These are phyloP conservation scores for Rhabdornis inornatus DNA, from an alignment of 2,113 vertebrate species.

Conservation along the genomic window DNA sequence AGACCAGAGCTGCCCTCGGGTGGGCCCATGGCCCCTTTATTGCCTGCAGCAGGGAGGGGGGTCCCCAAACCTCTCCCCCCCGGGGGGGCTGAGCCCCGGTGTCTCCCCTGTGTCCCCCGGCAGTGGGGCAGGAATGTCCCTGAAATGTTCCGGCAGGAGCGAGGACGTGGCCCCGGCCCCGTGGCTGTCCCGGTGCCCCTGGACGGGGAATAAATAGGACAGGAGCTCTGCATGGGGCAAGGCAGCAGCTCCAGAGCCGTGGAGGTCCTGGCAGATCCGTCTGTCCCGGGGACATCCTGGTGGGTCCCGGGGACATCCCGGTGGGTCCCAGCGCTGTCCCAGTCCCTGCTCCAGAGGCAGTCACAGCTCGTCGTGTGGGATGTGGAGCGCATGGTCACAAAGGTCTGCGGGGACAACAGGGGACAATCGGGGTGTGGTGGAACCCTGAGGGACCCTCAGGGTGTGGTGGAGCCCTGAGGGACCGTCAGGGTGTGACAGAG, in stretches of 20 bases:
- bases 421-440: accelerated
- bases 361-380: conserved; percentile 91
- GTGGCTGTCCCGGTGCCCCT: not conserved
- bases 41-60: not conserved
- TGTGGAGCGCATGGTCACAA: conserved; percentile 90
- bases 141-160: accelerated
- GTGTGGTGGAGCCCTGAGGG: not conserved
- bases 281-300: too few species aligned
- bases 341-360: accelerated
- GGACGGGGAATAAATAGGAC: not conserved
- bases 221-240: accelerated
- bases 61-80: not conserved
- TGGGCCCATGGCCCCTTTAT: not conserved
- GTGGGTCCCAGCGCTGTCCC: not conserved
- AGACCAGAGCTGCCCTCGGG: not conserved
- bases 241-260: accelerated
- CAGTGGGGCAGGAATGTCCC: not conserved
- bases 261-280: accelerated
- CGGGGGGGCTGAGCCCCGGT: accelerated
- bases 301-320: not conserved
- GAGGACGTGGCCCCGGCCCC: accelerated
- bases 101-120: accelerated
- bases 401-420: conserved; percentile 78
- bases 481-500: not conserved
- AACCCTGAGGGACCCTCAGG: not conserved